These are phyloP conservation scores for Dryomyza anilis DNA, from an alignment of 2,888 invertebrate species.

Conservation along the genomic window DNA sequence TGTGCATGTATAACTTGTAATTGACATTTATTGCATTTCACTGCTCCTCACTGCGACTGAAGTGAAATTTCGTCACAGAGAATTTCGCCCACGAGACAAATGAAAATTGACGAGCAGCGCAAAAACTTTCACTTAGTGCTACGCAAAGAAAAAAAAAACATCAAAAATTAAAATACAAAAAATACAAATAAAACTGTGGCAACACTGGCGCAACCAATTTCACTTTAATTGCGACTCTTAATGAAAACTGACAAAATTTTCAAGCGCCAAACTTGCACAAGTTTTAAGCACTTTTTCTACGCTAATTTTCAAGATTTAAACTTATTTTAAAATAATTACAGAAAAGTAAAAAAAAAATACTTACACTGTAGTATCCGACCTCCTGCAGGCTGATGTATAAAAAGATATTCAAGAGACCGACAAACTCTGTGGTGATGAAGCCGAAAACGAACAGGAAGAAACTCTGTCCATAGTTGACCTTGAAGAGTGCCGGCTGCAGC, in stretches of 20 bases:
- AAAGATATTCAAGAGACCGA: slow-evolving; percentile 85
- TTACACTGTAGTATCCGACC: slow-evolving; percentile 57
- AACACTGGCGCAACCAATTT: neutral
- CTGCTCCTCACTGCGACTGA: neutral
- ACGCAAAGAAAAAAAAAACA: neutral
- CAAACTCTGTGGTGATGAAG: slow-evolving; percentile 81
- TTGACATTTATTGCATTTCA: slow-evolving; percentile 24
- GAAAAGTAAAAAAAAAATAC: too few species aligned
- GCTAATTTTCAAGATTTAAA: neutral
- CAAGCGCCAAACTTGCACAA: neutral
- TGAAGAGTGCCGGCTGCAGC: slow-evolving; percentile 79
- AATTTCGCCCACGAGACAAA: neutral
- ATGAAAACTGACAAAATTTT: neutral
- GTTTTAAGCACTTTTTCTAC: neutral
- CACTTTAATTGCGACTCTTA: neutral
- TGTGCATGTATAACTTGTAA: slow-evolving; percentile 10
- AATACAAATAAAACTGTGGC: neutral
- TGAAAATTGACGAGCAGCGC: neutral
- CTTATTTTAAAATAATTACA: too few species aligned
- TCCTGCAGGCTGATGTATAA: slow-evolving; percentile 71
- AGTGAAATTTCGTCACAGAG: neutral
- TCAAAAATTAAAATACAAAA: too few species aligned
- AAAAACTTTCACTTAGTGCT: neutral
- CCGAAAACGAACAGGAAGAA: slow-evolving; percentile 85
- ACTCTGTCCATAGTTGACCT: slow-evolving; percentile 86